phyloP scores from a whole-genome alignment of 2,888 invertebrate species.

The Epiblema foenella region DNA sequence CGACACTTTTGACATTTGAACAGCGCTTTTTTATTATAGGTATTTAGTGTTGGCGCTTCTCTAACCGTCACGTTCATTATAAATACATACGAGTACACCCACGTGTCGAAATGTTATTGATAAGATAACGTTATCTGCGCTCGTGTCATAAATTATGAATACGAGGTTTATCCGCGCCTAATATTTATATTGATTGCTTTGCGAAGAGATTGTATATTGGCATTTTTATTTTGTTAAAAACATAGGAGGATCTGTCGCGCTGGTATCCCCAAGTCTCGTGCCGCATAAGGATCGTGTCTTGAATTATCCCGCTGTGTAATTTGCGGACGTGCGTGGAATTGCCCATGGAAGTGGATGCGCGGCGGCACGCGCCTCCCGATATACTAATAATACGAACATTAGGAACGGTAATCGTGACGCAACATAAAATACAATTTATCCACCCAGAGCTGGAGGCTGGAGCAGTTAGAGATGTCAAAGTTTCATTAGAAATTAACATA shows the following conservation, averaged over 20 bases:
- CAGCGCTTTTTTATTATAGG: neutral
- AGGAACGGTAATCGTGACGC: conserved; percentile 32
- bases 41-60: neutral
- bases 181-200: conserved; percentile 24
- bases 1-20: neutral
- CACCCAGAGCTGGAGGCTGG: neutral
- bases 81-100: neutral
- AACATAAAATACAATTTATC: conserved; percentile 33
- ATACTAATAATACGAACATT: conserved; percentile 43
- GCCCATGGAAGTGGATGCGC: conserved; percentile 20
- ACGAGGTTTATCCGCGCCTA: conserved; percentile 21
- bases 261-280: conserved; percentile 21
- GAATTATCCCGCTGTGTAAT: conserved; percentile 51
- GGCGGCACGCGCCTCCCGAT: conserved; percentile 36
- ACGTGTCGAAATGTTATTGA: conserved; percentile 6
- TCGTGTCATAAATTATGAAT: conserved; percentile 17
- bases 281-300: conserved; percentile 44
- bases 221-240: conserved; percentile 34
- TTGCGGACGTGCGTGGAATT: conserved; percentile 50
- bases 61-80: neutral
- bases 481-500: conserved; percentile 24
- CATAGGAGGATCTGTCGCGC: conserved; percentile 9
- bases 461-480: conserved; percentile 8
- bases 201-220: conserved; percentile 29
- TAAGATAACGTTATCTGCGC: conserved; percentile 22